phyloP scores from a whole-genome alignment of 2,888 invertebrate species.

The Tetramorium bicarinatum region DNA sequence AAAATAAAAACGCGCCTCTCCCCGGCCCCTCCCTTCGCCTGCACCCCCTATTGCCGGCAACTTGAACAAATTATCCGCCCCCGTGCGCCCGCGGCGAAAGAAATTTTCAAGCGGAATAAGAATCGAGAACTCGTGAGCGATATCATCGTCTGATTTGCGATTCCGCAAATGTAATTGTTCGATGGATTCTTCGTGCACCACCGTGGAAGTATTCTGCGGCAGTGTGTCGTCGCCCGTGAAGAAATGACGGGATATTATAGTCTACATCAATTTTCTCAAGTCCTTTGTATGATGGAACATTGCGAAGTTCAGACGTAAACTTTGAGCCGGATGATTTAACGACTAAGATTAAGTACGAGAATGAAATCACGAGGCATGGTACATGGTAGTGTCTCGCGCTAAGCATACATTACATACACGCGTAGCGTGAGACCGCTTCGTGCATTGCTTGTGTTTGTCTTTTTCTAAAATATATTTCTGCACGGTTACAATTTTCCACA shows the following conservation, averaged over 20 bases:
- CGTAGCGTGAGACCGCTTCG: not conserved
- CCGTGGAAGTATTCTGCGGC: not conserved
- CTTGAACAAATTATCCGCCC: slow-evolving; percentile 39
- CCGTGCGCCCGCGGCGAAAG: slow-evolving; percentile 9
- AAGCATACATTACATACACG: not conserved
- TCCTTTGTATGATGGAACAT: slow-evolving; percentile 20
- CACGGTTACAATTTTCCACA: not conserved
- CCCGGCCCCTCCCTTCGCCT: not conserved
- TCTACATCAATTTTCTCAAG: slow-evolving; percentile 16
- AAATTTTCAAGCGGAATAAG: slow-evolving; percentile 38
- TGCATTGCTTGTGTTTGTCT: not conserved
- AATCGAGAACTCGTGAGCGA: slow-evolving; percentile 30
- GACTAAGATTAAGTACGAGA: slow-evolving; percentile 11
- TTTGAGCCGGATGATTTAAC: not conserved
- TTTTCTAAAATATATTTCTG: not conserved
- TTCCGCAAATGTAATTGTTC: slow-evolving; percentile 44
- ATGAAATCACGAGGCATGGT: not conserved
- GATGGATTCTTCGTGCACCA: slow-evolving; percentile 19
- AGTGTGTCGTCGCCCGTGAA: not conserved
- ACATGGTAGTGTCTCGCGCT: not conserved
- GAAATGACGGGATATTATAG: slow-evolving; percentile 32
- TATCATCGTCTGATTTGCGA: slow-evolving; percentile 42
- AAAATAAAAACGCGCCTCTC: slow-evolving; percentile 38
- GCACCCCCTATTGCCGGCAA: not conserved
- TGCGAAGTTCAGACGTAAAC: slow-evolving; percentile 7